A percentile compares a stretch with the other conserved stretches of the same genome.
Evolutionary conservation across 2,888 invertebrate genomes (phyloP).

Genomic region (Aphelenchoides bicaudatus): DNA sequence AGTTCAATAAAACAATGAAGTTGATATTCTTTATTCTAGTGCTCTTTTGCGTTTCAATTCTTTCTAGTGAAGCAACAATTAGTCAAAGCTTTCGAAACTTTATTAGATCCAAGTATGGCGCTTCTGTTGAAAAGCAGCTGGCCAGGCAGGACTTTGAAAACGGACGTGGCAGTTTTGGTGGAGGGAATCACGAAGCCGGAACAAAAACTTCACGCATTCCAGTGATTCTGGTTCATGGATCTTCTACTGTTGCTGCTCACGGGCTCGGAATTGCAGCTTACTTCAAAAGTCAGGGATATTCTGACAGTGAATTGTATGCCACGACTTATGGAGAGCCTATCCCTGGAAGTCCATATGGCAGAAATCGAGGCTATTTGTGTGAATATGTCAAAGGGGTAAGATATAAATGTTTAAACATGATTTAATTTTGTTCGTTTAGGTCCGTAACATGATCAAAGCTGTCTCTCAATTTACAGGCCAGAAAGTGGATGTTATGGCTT

Average conservation of each 20-base stretch:
- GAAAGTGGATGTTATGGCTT: slow-evolving; percentile 46
- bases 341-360: slow-evolving; percentile 4
- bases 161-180: slow-evolving; percentile 4
- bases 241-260: slow-evolving; percentile 39
- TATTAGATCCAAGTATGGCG: neutral
- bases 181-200: slow-evolving; percentile 9
- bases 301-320: slow-evolving; percentile 44
- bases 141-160: slow-evolving; percentile 2
- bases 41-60: neutral
- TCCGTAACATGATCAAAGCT: slow-evolving; percentile 42
- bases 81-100: slow-evolving; percentile 8
- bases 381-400: slow-evolving; percentile 9
- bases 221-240: slow-evolving; percentile 45
- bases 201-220: slow-evolving; percentile 22
- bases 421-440: slow-evolving; percentile 16
- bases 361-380: too few species aligned
- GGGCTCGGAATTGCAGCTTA: neutral
- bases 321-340: slow-evolving; percentile 51
- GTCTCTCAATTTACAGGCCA: slow-evolving; percentile 41
- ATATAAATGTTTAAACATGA: neutral
- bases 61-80: neutral
- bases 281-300: neutral
- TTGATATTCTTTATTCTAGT: too few species aligned
- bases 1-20: neutral
- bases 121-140: neutral